phyloP scores from a whole-genome alignment of 2,888 invertebrate species.

The Pyrocoelia pectoralis region DNA sequence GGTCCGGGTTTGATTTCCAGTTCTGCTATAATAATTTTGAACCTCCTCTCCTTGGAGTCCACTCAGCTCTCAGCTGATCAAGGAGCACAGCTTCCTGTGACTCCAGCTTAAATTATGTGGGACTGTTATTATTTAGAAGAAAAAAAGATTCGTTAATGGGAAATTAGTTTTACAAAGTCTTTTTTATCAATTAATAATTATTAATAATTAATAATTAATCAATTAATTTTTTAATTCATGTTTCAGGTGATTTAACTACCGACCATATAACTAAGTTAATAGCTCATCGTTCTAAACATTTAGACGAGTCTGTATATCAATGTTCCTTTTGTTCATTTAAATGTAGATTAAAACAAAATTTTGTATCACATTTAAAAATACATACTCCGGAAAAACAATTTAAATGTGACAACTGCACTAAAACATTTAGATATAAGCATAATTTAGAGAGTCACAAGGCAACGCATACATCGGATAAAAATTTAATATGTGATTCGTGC shows the following conservation, averaged over 20 bases:
- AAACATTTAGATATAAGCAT: constrained; percentile 66
- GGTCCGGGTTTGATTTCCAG: no score
- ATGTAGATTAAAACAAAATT: constrained; percentile 66
- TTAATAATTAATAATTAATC: no score
- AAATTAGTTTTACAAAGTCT: no score
- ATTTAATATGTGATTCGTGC: constrained; percentile 71
- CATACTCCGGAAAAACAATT: constrained; percentile 67
- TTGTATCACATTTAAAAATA: constrained; percentile 66
- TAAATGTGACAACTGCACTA: constrained; percentile 67
- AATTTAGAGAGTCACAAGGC: constrained; percentile 67
- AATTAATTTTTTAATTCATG: constrained; percentile 18
- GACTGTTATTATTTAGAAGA: no score
- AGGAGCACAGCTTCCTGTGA: no score
- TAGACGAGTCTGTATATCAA: constrained; percentile 60
- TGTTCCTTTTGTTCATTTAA: constrained; percentile 66
- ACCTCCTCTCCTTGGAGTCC: no score
- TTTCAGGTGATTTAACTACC: constrained; percentile 53
- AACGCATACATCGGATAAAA: constrained; percentile 64
- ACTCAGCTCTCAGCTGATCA: no score
- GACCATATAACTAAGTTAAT: constrained; percentile 65
- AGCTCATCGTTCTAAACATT: constrained; percentile 67
- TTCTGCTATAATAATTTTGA: no score
- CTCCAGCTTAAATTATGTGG: no score
- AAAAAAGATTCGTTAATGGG: no score
- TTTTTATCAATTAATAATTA: no score